A percentile compares a stretch with the other conserved stretches of the same genome.
Evolutionary conservation across 2,113 vertebrate genomes (phyloP).

Genomic region (Anarrhichthys ocellatus): DNA sequence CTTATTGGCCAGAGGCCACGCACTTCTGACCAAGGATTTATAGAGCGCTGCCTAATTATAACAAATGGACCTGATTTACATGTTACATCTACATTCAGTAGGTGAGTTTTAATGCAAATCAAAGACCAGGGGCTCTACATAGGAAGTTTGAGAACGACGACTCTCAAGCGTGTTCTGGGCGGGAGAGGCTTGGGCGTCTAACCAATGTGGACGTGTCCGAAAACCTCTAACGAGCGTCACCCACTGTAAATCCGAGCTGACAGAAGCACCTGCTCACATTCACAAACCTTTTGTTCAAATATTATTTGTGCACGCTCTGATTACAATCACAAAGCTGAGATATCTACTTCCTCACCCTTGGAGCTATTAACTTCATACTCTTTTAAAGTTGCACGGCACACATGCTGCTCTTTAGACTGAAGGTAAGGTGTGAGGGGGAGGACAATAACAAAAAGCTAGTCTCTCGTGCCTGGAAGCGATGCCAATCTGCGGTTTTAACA

Average conservation of each 20-base stretch:
- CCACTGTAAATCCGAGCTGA: background rate
- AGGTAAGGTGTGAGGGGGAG: background rate
- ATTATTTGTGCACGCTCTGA: background rate
- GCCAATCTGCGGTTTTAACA: constrained; percentile 54
- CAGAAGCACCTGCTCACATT: background rate
- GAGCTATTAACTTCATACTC: background rate
- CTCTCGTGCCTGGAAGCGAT: constrained; percentile 51
- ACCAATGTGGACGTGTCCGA: background rate
- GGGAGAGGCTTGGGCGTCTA: too few species aligned
- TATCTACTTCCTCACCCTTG: background rate
- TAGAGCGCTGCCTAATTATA: constrained; percentile 49
- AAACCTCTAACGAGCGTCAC: background rate
- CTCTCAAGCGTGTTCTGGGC: too few species aligned
- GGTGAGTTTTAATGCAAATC: background rate
- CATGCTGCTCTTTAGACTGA: background rate
- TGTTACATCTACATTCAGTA: constrained; percentile 26
- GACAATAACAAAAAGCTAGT: background rate
- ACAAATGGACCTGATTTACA: constrained; percentile 57
- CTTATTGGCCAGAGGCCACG: constrained; percentile 63
- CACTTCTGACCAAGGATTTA: constrained; percentile 56
- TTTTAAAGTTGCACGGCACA: background rate
- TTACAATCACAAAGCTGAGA: background rate
- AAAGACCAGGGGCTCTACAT: background rate
- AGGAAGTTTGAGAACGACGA: background rate
- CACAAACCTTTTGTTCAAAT: background rate